These are phyloP conservation scores for Adineta ricciae DNA, from an alignment of 2,888 invertebrate genomes.

Conservation along the genomic window DNA sequence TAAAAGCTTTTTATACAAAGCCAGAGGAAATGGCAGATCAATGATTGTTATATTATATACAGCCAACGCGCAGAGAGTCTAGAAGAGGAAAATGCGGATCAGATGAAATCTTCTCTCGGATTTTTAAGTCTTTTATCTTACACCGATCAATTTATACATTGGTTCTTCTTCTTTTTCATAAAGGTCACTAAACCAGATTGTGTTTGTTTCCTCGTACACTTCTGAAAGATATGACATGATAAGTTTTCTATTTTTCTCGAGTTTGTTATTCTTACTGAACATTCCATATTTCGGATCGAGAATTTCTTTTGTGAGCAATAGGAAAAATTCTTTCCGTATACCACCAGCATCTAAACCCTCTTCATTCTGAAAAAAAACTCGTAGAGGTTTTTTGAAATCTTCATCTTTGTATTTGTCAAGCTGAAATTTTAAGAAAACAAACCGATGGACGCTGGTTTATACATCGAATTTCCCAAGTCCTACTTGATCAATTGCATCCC, in stretches of 20 bases:
- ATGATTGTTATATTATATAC: slow-evolving; percentile 90
- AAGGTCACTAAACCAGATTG: slow-evolving; percentile 75
- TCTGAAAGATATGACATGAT: not conserved
- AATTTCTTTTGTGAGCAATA: slow-evolving; percentile 74
- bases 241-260: not conserved
- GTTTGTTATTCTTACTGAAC: slow-evolving; percentile 62
- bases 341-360: slow-evolving; percentile 96
- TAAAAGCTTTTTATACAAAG: slow-evolving; percentile 83
- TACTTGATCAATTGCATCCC: slow-evolving; percentile 68
- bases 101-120: too few species aligned
- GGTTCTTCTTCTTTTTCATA: slow-evolving; percentile 45
- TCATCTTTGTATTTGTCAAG: slow-evolving; percentile 58
- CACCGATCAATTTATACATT: slow-evolving; percentile 56
- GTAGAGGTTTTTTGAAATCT: slow-evolving; percentile 74
- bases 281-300: slow-evolving; percentile 93
- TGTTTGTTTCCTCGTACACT: slow-evolving; percentile 69
- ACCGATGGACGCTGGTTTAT: too few species aligned
- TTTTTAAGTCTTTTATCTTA: not conserved
- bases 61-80: slow-evolving; percentile 72
- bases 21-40: slow-evolving; percentile 84
- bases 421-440: not conserved
- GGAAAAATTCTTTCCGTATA: slow-evolving; percentile 78
- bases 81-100: not conserved
- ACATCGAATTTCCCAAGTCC: too few species aligned
- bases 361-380: slow-evolving; percentile 77